phyloP scores from a whole-genome alignment of 2,888 invertebrate species.

The Drosophila atripex region DNA sequence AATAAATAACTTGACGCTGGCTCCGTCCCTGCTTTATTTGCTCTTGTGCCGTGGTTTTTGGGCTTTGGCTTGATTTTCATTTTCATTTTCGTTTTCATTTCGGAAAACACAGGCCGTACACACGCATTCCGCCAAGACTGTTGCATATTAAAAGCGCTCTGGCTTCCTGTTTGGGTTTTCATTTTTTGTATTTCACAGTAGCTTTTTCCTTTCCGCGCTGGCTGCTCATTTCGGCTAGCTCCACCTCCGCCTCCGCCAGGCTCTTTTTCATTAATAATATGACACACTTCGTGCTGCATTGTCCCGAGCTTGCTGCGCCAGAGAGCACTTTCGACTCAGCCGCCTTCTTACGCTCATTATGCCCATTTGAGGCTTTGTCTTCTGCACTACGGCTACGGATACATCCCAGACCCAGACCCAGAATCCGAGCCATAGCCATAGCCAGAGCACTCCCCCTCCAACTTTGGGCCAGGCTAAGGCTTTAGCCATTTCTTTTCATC shows the following conservation, averaged over 20 bases:
- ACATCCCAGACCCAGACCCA: conserved; percentile 20
- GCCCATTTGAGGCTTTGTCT: conserved; percentile 79
- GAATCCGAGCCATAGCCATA: conserved; percentile 16
- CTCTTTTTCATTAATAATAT: conserved; percentile 75
- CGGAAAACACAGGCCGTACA: conserved; percentile 32
- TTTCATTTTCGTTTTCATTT: conserved; percentile 72
- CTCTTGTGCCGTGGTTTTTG: conserved; percentile 59
- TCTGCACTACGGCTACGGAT: conserved; percentile 18
- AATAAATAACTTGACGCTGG: conserved; percentile 77
- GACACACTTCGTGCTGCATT: conserved; percentile 75
- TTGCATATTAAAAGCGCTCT: conserved; percentile 73
- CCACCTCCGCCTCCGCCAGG: background rate
- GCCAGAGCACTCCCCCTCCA: background rate
- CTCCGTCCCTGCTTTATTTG: conserved; percentile 63
- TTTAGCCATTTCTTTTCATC: conserved; percentile 72
- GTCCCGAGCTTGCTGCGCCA: conserved; percentile 69
- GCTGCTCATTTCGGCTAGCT: conserved; percentile 60
- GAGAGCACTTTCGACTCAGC: conserved; percentile 76
- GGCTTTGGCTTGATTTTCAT: conserved; percentile 68
- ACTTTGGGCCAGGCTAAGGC: conserved; percentile 10
- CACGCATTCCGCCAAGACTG: conserved; percentile 45
- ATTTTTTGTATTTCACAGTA: conserved; percentile 20
- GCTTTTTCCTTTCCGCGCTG: conserved; percentile 26
- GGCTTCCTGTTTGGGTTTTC: conserved; percentile 61
- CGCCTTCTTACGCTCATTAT: conserved; percentile 78